Evolutionary conservation across 92 coral and sea anemone species (phyloP), one percentile per base, ranked within the genome.

Genomic region (Heliopora coerulea): DNA sequence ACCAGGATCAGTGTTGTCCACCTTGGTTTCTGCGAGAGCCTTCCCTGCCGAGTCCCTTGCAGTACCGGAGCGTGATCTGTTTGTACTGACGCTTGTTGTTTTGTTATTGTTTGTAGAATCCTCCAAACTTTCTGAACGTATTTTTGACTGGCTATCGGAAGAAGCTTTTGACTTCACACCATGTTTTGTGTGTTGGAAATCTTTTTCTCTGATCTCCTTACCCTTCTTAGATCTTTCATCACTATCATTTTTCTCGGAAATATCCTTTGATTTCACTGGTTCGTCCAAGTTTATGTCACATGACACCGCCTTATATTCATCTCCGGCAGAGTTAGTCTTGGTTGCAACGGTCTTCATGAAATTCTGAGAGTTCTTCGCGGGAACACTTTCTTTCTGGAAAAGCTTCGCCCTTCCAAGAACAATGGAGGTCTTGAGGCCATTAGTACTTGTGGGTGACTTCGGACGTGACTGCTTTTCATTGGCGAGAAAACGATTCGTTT

Each of bases 281-380:
- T 70, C 77, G 11, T 70, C 77, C 62, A 70, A 70, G 41, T 52
- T 50, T 3, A 70, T 70, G 6, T 70, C 77, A 23, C 77, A 70
- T 15, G 62, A 62, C 2, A 70, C 49, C 26, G 56, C 39, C 35
- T 70, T 70, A 9, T 52, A 58, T 54, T 70, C 77, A 17, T 13
- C 57, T 25, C 19, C 77, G 20, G 49, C 13, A 27, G 62, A 31
- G 26, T 32, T 70, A 17, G 46, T 68, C 46, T 46, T 66, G 3
- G 21, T 3, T 5, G 59, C 50, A 3, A 49, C 32, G 19, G 77
- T 34, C 31, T 54, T 54, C 63, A 11, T 35, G 49, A 32, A 31
- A 23, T 56, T 23, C 18, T 56, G 28, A 56, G 30, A 23, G 30
- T 31, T 17, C 11, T 28, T 31, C 17, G 52, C 77, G 25, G 77